Conservation (phyloP, 2,797 vertebrate genomes). For the Mormyrus proboscirostris region DNA sequence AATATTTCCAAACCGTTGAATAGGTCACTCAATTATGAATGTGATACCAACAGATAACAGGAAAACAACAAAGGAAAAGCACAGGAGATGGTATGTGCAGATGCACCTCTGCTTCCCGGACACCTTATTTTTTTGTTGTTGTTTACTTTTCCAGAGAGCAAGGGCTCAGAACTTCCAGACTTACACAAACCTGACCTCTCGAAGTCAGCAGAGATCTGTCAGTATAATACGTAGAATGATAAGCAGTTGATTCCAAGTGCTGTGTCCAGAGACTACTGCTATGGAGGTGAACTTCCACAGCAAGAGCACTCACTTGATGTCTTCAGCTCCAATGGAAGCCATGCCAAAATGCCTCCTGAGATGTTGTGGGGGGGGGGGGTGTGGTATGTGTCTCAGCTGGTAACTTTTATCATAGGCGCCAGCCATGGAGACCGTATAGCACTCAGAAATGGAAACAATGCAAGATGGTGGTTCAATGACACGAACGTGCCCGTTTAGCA, state of each 20-base stretch:
- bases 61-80: constrained; percentile 46
- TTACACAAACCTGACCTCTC: constrained; percentile 50
- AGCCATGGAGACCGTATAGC: neutral
- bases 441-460: neutral
- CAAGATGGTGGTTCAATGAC: neutral
- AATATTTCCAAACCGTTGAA: constrained; percentile 41
- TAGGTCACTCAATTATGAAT: constrained; percentile 47
- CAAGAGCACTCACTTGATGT: neutral
- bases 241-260: constrained; percentile 32
- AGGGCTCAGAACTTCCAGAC: constrained; percentile 36
- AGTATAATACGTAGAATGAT: constrained; percentile 53
- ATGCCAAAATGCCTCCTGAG: constrained; percentile 27
- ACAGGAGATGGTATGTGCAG: constrained; percentile 34
- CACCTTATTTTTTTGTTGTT: constrained; percentile 30
- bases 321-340: neutral
- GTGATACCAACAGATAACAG: constrained; percentile 29
- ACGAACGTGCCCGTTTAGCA: neutral
- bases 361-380: constrained; percentile 14
- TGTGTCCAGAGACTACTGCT: constrained; percentile 43
- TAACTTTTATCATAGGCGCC: neutral
- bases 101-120: constrained; percentile 29
- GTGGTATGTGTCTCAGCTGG: neutral
- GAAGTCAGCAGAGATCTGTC: constrained; percentile 40
- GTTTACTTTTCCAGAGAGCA: constrained; percentile 39
- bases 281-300: constrained; percentile 25